Evolutionary conservation across 2,113 vertebrate species (phyloP).

Genomic region (Macrotis lagotis): DNA sequence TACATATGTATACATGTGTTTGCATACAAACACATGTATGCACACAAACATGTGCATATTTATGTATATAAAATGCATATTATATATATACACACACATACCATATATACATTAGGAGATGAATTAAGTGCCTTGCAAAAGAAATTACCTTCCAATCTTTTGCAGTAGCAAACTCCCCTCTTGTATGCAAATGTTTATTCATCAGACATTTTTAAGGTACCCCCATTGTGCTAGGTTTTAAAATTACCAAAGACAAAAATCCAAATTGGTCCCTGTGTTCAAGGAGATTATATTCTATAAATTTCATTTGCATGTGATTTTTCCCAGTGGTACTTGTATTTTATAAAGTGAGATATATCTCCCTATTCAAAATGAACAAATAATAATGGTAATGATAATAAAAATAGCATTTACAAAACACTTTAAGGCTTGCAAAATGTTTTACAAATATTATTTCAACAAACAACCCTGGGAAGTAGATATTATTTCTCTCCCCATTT

Average conservation of each 20-base stretch:
- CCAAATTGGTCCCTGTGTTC: neutral
- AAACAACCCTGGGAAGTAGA: neutral
- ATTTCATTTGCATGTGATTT: neutral
- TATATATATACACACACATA: neutral
- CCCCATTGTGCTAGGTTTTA: neutral
- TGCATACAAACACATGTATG: too few relatives aligned
- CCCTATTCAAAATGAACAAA: neutral
- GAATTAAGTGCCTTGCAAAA: neutral
- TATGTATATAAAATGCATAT: neutral
- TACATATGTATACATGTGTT: neutral
- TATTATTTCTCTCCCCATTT: neutral
- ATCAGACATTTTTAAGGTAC: neutral
- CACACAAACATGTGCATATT: too few relatives aligned
- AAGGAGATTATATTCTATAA: neutral
- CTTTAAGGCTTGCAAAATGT: neutral
- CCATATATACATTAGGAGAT: neutral
- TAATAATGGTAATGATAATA: neutral
- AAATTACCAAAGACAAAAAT: neutral
- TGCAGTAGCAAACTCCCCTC: neutral
- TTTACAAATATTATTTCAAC: neutral
- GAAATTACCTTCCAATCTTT: neutral
- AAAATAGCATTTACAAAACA: neutral
- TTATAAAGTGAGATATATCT: neutral
- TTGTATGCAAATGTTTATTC: neutral
- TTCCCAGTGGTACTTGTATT: neutral